These are phyloP conservation scores for Uloborus diversus DNA, from an alignment of 1,140 invertebrate genomes.

Conservation along the genomic window DNA sequence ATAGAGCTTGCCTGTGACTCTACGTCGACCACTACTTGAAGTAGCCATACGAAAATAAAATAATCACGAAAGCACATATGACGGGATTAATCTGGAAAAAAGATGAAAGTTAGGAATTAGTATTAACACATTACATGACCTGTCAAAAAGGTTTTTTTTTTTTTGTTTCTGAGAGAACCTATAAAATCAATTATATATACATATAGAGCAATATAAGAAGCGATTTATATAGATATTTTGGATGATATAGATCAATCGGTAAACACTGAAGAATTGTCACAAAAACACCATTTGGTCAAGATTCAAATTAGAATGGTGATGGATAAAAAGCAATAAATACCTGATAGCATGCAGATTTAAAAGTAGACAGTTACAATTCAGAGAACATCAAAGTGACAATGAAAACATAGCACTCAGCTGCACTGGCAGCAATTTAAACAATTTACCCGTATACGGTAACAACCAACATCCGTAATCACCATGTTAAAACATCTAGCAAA, in stretches of 20 bases:
- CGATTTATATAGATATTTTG: neutral
- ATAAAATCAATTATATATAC: neutral
- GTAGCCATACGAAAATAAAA: constrained; percentile 50
- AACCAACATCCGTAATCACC: neutral
- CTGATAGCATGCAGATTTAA: neutral
- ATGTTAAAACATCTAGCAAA: neutral
- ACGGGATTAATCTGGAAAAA: constrained; percentile 8
- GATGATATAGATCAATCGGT: neutral
- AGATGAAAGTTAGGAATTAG: neutral
- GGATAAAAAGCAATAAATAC: neutral
- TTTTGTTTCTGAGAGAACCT: neutral
- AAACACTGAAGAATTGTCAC: too few species aligned
- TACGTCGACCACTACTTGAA: constrained; percentile 49
- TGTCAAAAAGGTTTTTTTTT: neutral
- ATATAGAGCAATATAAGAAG: neutral
- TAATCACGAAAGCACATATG: constrained; percentile 35
- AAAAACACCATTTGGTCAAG: too few species aligned
- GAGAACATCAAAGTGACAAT: neutral
- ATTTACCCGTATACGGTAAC: neutral
- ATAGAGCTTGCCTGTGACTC: constrained; percentile 45
- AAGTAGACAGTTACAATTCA: neutral
- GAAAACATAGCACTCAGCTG: neutral
- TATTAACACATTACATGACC: neutral
- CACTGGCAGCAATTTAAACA: neutral
- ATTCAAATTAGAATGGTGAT: too few species aligned